Evolutionary conservation across 2,797 vertebrate genomes (phyloP).

Genomic region (Cirrhinus molitorella): DNA sequence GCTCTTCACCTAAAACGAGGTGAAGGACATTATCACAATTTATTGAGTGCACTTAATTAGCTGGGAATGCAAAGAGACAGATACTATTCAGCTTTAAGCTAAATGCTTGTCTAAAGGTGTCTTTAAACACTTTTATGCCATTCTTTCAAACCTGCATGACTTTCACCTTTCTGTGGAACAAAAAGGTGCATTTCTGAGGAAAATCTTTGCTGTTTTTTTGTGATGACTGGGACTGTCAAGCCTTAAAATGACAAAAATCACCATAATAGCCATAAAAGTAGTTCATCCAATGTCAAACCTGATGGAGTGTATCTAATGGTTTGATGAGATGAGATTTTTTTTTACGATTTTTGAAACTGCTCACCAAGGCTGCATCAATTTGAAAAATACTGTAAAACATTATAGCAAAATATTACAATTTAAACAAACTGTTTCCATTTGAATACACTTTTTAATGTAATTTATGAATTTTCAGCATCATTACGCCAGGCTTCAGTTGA

Average conservation of each 20-base stretch:
- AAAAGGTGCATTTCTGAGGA: not conserved
- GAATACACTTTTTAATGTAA: not conserved
- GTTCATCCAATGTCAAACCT: conserved; percentile 15
- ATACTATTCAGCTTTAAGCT: not conserved
- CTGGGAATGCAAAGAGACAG: conserved; percentile 2
- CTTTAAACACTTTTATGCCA: not conserved
- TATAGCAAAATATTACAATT: not conserved
- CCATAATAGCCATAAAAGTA: not conserved
- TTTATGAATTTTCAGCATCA: no score
- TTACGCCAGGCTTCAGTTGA: not conserved
- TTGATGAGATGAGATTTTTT: not conserved
- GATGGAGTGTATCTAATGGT: not conserved
- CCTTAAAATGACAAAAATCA: not conserved
- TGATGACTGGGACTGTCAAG: not conserved
- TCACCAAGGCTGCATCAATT: not conserved
- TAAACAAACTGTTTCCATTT: not conserved
- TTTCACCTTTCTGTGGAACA: not conserved
- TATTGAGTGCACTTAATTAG: conserved; percentile 46
- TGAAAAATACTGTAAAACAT: not conserved
- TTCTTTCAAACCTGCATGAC: not conserved
- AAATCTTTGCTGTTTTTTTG: not conserved
- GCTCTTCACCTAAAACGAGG: conserved; percentile 44
- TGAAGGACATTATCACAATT: conserved; percentile 47
- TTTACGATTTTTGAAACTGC: not conserved
- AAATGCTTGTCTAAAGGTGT: not conserved